Base-by-base conservation (phyloP, 2,888 invertebrate species). In the Eupithecia exiguata region DNA sequence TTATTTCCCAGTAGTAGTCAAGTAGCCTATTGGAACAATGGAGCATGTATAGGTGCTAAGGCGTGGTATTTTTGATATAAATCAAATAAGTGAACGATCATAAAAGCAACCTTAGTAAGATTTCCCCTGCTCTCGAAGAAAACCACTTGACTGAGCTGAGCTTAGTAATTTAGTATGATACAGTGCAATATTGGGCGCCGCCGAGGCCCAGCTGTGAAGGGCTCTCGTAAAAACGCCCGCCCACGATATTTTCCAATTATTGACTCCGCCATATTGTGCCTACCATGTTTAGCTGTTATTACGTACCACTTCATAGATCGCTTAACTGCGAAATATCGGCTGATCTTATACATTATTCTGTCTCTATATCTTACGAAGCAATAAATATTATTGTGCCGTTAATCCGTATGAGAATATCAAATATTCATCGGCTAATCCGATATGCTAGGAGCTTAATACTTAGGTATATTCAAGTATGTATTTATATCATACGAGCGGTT, bases 221-320 rank as follows among this genome's bases (percentile, higher is more conserved):
- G 78, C 75, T 79, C 80, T 84, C 84, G 80, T 85, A 84, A 84
- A 81, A 82, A 74, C 78, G 72, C 72, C 72, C 67, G 70, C 81
- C 78, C 80, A 82, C 84, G 82, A 86, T 86, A 85, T 85, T 85
- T 87, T 82, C 82, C 84, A 86, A 86, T 86, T 86, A 86, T 86
- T 86, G 84, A 83, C 83, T 83, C 79, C 78, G 78, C 80, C 80
- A 83, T 83, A 81, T 81, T 83, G 82, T 77, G 78, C 78, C 80
- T 74, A 79, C 76, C 74, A 77, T 81, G 81, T 79, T 83, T 79
- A 81, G 79, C 76, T 78, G 78, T 80, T 84, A 84, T 84, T 82
- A 84, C 81, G 76, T 82, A 84, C 82, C 76, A 81, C 83, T 80
- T 79, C 79, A 80, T 82, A 80, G 79, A 81, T 74, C 78, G 70